These are phyloP conservation scores for Catharus minimus DNA, from an alignment of 2,113 vertebrate genomes.

Conservation along the genomic window DNA sequence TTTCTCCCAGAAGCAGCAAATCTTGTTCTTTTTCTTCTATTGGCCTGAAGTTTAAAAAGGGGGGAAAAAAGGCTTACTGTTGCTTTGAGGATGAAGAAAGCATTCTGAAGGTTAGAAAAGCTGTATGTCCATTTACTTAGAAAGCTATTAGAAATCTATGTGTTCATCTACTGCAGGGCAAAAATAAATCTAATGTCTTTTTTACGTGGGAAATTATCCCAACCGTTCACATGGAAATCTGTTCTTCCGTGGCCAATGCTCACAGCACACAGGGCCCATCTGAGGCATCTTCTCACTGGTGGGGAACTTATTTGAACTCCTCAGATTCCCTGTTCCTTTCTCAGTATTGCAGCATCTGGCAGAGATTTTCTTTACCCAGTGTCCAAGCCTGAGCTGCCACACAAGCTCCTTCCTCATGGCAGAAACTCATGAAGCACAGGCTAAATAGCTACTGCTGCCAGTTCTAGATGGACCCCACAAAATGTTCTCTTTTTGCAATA, in stretches of 20 bases:
- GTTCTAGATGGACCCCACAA: neutral
- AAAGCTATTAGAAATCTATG: neutral
- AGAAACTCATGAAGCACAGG: neutral
- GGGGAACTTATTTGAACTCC: neutral
- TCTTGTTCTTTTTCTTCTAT: neutral
- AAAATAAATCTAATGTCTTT: neutral
- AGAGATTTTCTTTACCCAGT: neutral
- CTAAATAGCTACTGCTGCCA: neutral
- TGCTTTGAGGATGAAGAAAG: neutral
- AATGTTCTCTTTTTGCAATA: neutral
- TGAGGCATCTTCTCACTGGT: neutral
- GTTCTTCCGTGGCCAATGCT: neutral
- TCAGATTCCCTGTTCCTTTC: accelerated
- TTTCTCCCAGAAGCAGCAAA: neutral
- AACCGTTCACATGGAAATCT: neutral
- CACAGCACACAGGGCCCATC: accelerated
- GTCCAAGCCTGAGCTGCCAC: neutral
- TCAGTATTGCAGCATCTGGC: neutral
- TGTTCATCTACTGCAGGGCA: neutral
- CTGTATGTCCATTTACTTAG: neutral
- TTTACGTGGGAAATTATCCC: neutral
- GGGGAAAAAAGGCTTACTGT: accelerated
- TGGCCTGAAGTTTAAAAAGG: neutral
- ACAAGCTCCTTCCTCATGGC: neutral
- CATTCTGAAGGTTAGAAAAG: neutral